These are phyloP conservation scores for Cyphomyrus plagiostoma DNA, from an alignment of 2,113 vertebrate species.

Conservation along the genomic window DNA sequence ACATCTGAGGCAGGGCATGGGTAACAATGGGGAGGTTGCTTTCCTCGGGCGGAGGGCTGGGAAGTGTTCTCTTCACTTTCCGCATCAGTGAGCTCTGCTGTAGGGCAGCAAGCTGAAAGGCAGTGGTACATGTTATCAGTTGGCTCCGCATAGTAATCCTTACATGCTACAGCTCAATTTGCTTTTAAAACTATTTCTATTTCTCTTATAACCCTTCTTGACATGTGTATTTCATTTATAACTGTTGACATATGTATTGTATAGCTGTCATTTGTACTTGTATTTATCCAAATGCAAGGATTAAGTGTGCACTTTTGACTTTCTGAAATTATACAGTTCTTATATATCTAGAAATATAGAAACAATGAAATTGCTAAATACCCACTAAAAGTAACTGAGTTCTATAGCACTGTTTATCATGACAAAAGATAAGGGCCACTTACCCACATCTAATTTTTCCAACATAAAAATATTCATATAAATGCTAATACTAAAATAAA, in stretches of 20 bases:
- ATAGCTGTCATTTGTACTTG: neutral
- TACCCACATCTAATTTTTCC: neutral
- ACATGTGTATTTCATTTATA: neutral
- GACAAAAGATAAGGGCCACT: neutral
- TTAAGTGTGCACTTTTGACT: neutral
- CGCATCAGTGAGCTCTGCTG: constrained; percentile 86
- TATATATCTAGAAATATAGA: neutral
- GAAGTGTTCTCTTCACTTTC: constrained; percentile 96
- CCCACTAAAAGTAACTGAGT: neutral
- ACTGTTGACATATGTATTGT: neutral
- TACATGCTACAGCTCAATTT: constrained; percentile 2
- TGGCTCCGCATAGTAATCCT: neutral
- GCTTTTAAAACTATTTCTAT: constrained; percentile 8
- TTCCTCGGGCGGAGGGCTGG: constrained; percentile 94
- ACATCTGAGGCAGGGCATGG: constrained; percentile 78
- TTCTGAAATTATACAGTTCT: neutral
- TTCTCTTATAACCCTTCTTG: neutral
- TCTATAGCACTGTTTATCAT: neutral
- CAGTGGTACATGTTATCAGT: constrained; percentile 27
- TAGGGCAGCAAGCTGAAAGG: constrained; percentile 76
- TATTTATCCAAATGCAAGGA: neutral
- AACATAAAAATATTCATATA: neutral
- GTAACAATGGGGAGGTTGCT: constrained; percentile 76
- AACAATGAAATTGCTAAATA: neutral
- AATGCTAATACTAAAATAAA: neutral